Base-by-base conservation (phyloP, 2,797 vertebrate species). In the Coranthus polyacanthus region DNA sequence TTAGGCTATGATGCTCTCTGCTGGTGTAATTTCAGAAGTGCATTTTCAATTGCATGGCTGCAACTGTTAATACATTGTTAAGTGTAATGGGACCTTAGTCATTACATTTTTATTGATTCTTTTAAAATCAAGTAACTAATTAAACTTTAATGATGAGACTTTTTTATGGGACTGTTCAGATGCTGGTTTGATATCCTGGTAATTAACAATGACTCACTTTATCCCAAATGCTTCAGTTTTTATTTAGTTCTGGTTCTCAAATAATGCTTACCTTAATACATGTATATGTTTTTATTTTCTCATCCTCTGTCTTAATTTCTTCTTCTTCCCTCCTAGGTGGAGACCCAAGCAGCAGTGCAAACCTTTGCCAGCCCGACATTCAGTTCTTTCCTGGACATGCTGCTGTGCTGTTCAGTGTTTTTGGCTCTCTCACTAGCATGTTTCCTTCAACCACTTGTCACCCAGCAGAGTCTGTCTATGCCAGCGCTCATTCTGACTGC, bases 281-380 rank as follows among this genome's bases (percentile, higher is more conserved):
- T 37, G 4, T 13, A 11, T n/a, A 1, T 49, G 1, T 22, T 18
- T 11, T 42, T 1, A 17, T 50, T 11, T 20, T 41, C 21, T 29
- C 10, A 13, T 32, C 3, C 20, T 18, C 15, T 0, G 0, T 12
- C 39, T 21, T 12, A 24, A 38, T n/a, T 22, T 2, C 26, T 2
- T 12, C 21, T 47, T 18, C 17, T 9, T 21, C 9, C 2, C 3
- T 54, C 20, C 18, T 78, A 95, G 94, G 91, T 95, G 59, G 89
- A 91, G 63, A 89, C 68, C 42, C 86, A 85, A 15, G 93, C 94
- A 49, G 91, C 94, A 0, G 94, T 97, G 78, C 96, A 96, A 91
- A 99, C 95, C 0, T 98, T 99, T 36, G 97, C 97, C 83, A 99
- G 96, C 3, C 95, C 96, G 5, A 97, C 95, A 38, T 99, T 98